Evolutionary conservation across 2,113 vertebrate species (phyloP).

Genomic region (Chaetops frenatus): DNA sequence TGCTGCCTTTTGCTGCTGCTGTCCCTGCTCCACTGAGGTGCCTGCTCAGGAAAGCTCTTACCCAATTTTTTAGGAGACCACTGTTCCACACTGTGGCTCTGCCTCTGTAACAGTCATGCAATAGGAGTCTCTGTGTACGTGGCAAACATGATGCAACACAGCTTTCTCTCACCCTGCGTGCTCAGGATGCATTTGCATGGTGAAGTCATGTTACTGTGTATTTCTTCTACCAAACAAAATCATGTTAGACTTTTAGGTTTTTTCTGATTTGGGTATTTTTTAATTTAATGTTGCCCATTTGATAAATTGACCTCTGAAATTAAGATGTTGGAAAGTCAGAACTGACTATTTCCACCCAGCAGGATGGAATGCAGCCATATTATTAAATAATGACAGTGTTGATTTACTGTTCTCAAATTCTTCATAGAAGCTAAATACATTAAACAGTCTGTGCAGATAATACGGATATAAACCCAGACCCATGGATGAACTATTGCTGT

Average conservation of each 20-base stretch:
- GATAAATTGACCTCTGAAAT: neutral
- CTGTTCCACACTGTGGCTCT: neutral
- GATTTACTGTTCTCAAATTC: slow-evolving; percentile 7
- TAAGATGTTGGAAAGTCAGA: neutral
- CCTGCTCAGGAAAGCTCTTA: neutral
- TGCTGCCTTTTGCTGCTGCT: neutral
- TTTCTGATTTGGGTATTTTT: neutral
- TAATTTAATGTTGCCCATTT: neutral
- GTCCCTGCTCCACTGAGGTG: neutral
- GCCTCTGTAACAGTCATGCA: neutral
- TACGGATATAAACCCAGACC: neutral
- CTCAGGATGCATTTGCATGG: neutral
- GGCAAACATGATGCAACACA: neutral
- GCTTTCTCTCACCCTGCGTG: neutral
- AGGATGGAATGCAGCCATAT: neutral
- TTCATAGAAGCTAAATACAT: neutral
- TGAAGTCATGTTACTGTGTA: neutral
- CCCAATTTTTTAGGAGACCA: neutral
- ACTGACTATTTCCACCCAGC: neutral
- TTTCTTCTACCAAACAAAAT: neutral
- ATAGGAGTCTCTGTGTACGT: neutral
- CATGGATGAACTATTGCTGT: neutral
- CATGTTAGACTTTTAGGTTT: neutral
- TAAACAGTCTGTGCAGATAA: neutral
- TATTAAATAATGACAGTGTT: slow-evolving; percentile 18